Conservation (phyloP, 1,140 invertebrate genomes). For the Penaeus indicus region DNA sequence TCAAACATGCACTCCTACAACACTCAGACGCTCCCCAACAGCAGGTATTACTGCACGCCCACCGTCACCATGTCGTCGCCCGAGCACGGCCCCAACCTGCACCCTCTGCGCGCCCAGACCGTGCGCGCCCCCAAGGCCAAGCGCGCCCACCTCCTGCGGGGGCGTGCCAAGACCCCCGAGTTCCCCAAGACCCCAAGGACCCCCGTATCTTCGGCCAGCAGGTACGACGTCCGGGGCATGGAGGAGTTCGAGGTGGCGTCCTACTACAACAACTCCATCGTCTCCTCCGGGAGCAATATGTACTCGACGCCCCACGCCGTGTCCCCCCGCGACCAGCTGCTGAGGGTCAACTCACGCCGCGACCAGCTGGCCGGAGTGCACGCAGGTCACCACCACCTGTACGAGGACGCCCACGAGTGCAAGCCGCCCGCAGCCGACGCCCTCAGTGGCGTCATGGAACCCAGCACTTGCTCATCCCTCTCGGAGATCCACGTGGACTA, state of each 20-base stretch:
- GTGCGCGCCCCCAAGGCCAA: neutral
- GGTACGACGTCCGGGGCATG: neutral
- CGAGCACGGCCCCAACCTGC: slow-evolving; percentile 4
- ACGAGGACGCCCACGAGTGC: neutral
- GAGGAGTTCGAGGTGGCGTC: slow-evolving; percentile 30
- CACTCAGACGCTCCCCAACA: slow-evolving; percentile 35
- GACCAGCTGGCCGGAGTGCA: neutral
- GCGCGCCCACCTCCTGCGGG: neutral
- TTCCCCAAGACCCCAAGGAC: neutral
- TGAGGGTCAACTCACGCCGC: neutral
- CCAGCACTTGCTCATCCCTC: slow-evolving; percentile 27
- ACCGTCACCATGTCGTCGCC: slow-evolving; percentile 20
- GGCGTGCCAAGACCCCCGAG: neutral
- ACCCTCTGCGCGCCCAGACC: slow-evolving; percentile 1
- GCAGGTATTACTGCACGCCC: slow-evolving; percentile 49
- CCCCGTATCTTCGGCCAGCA: neutral
- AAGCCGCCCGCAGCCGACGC: slow-evolving; percentile 9
- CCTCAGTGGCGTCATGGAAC: slow-evolving; percentile 17
- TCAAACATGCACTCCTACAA: neutral
- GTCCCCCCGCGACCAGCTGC: neutral
- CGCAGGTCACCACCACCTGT: neutral
- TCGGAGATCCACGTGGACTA: slow-evolving; percentile 52
- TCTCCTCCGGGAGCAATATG: slow-evolving; percentile 29
- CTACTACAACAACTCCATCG: slow-evolving; percentile 35
- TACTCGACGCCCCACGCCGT: slow-evolving; percentile 29